Base-by-base conservation (phyloP, 2,797 vertebrate species). In the Microctenopoma stevenorrisi region DNA sequence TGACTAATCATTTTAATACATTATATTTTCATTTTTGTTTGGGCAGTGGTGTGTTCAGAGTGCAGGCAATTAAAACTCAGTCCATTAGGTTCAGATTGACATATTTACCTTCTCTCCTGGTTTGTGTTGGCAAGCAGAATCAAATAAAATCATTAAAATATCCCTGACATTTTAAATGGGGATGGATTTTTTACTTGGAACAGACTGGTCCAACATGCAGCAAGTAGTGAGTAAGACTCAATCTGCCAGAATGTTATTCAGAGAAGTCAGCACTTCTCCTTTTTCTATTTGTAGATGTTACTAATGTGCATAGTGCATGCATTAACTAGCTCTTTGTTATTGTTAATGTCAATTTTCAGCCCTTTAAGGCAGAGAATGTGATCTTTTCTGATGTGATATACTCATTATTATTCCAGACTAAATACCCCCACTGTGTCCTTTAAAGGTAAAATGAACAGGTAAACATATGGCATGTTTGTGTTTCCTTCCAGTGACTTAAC, bases 161-260 rank as follows among this genome's bases (percentile, higher is more conserved):
- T 62, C 46, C 43, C 64, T 72, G 83, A 83, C 81, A 85, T 79
- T 84, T 91, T 82, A 77, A 77, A 87, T 87, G 57, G 62, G 61
- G 76, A 71, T 61, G 43, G 48, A 68, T 82, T 80, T 86, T 33
- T 81, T 68, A 78, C 72, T 63, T 47, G 40, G 79, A 81, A 65
- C 67, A 67, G 57, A 57, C 26, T 78, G 78, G 65, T 88, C 72
- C 64, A 74, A 52, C 40, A 66, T 48, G 69, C 74, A 85, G 70
- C 69, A 77, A 78, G 78, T 54, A 76, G 69, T 73, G 87, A 85
- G 86, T 74, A 86, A 82, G 65, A 35, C 57, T 76, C 55, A 25
- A 47, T 73, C 46, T 74, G 66, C 53, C 64, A 70, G 40, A n/a
- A 62, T 72, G 63, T 86, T 74, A 84, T 81, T 16, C 65, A 63